Percentiles rank a stretch among this genome's conserved stretches.
These are phyloP conservation scores for Pollachius pollachius DNA, from an alignment of 2,113 vertebrate genomes.

Conservation along the genomic window DNA sequence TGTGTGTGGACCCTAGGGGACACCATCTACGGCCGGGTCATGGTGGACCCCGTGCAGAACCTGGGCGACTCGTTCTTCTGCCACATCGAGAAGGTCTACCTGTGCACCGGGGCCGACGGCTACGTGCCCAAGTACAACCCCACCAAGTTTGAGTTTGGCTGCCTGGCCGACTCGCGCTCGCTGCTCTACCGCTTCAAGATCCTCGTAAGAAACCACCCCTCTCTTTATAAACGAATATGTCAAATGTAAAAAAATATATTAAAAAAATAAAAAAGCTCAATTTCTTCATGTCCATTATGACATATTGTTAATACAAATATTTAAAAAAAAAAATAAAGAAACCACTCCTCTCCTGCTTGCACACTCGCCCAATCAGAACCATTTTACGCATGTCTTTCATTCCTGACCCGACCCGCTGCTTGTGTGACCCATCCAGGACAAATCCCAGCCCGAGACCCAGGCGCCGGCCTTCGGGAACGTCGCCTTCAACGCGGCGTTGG, in stretches of 20 bases:
- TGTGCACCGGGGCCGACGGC: slow-evolving; percentile 92
- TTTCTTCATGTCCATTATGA: no score
- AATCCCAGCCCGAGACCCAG: slow-evolving; percentile 91
- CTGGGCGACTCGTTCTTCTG: slow-evolving; percentile 93
- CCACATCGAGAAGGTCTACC: slow-evolving; percentile 93
- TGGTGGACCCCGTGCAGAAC: slow-evolving; percentile 97
- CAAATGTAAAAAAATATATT: no score
- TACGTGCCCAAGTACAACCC: slow-evolving; percentile 95
- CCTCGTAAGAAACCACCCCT: slow-evolving; percentile 82
- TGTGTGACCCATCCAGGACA: slow-evolving; percentile 74
- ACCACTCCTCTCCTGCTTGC: no score
- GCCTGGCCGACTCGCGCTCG: slow-evolving; percentile 88
- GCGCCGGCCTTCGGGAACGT: slow-evolving; percentile 81
- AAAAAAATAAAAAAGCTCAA: no score
- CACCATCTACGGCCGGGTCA: slow-evolving; percentile 87
- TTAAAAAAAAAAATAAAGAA: slow-evolving; percentile 74
- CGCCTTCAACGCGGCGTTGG: slow-evolving; percentile 85
- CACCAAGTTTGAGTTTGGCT: slow-evolving; percentile 85
- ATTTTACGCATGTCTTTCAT: no score
- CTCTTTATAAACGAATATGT: no score
- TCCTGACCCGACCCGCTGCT: no score
- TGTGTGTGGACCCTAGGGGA: slow-evolving; percentile 74
- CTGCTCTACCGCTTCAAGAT: slow-evolving; percentile 92
- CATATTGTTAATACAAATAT: no score
- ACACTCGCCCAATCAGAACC: no score